phyloP scores from a whole-genome alignment of 1,140 invertebrate genomes.

The Thaumetopoea pityocampa region DNA sequence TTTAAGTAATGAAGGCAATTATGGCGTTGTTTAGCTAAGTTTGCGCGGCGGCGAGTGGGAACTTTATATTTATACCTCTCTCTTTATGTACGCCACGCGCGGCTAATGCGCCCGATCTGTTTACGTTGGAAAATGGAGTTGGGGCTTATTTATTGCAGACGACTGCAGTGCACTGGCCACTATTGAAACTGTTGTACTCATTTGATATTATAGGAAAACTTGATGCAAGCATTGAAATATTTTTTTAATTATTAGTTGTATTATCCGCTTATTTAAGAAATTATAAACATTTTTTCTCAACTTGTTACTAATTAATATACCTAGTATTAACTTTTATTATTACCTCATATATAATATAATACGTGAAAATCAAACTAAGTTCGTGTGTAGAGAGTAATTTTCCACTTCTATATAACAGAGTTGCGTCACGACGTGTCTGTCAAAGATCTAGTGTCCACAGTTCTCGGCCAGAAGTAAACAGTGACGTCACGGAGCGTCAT shows the following conservation, averaged over 20 bases:
- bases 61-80: constrained; percentile 75
- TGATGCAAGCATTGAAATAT: constrained; percentile 59
- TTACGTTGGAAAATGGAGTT: constrained; percentile 56
- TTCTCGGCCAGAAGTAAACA: constrained; percentile 60
- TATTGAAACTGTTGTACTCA: constrained; percentile 75
- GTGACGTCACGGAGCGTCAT: constrained; percentile 72
- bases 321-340: no score
- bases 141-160: constrained; percentile 65
- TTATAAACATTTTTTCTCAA: no score
- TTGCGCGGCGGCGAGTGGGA: constrained; percentile 71
- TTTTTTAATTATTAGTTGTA: constrained; percentile 15
- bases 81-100: constrained; percentile 72
- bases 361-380: not conserved
- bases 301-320: no score
- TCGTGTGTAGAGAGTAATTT: not conserved
- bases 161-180: constrained; percentile 51
- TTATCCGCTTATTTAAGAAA: not conserved
- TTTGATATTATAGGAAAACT: constrained; percentile 61
- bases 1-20: constrained; percentile 76
- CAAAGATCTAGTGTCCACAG: constrained; percentile 45
- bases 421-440: constrained; percentile 33
- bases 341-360: no score
- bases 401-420: constrained; percentile 4
- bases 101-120: constrained; percentile 74
- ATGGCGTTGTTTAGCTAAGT: constrained; percentile 76